These are phyloP conservation scores for Julus scanicus DNA, from an alignment of 2,888 invertebrate genomes.

Conservation along the genomic window DNA sequence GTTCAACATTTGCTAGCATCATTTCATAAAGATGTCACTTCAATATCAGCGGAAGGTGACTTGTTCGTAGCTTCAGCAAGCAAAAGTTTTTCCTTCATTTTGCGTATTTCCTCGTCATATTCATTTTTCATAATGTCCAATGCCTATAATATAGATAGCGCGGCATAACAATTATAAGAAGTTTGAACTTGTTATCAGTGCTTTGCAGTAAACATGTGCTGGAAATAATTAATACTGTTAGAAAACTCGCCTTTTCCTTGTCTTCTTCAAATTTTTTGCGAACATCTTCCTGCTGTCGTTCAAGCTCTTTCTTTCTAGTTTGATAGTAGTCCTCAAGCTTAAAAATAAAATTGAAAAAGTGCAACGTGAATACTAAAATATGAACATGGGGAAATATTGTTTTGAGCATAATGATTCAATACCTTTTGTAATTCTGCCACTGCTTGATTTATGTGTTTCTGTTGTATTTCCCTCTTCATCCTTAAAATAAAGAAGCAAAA, in stretches of 20 bases:
- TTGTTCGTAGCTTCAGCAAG: neutral
- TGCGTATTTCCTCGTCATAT: constrained; percentile 28
- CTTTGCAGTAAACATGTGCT: too few species aligned
- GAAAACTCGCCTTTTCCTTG: constrained; percentile 28
- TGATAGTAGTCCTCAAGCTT: constrained; percentile 79
- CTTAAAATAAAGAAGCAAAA: constrained; percentile 65
- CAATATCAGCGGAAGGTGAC: neutral
- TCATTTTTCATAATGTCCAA: constrained; percentile 10
- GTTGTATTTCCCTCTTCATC: constrained; percentile 85
- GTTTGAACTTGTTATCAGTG: too few species aligned
- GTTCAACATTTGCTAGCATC: neutral
- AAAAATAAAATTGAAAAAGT: neutral
- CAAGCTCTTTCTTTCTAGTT: constrained; percentile 78
- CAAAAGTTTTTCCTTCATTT: constrained; percentile 34
- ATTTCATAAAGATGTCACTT: constrained; percentile 54
- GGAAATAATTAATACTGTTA: neutral
- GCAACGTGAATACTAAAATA: neutral
- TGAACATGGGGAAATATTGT: too few species aligned
- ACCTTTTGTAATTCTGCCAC: constrained; percentile 58
- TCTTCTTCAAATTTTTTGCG: constrained; percentile 76
- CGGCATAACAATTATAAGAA: too few species aligned
- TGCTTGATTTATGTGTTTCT: constrained; percentile 65
- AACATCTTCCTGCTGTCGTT: constrained; percentile 82
- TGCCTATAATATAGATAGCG: neutral
- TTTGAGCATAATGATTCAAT: neutral